A percentile compares a stretch with the other conserved stretches of the same genome.
Evolutionary conservation across 2,888 invertebrate genomes (phyloP).

Genomic region (Xanthorhoe designata): DNA sequence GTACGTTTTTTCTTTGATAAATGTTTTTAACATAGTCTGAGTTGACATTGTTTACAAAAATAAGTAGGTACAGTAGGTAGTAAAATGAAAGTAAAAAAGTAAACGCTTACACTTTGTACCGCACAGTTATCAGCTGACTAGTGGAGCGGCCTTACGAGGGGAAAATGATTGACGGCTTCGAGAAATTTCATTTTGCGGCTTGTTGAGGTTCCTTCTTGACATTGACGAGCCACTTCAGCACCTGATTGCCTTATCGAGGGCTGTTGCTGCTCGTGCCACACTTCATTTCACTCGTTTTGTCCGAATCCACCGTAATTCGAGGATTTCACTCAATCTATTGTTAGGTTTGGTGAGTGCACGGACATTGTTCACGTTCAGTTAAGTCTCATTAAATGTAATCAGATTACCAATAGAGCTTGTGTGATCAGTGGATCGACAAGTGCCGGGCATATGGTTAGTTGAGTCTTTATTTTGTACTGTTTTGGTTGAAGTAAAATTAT

Average conservation of each 20-base stretch:
- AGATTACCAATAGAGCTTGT: slow-evolving; percentile 29
- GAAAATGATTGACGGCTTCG: slow-evolving; percentile 83
- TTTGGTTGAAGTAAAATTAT: slow-evolving; percentile 40
- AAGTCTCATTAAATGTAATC: slow-evolving; percentile 32
- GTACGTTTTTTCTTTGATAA: no score
- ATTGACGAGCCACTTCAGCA: slow-evolving; percentile 58
- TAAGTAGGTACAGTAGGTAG: no score
- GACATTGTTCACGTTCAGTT: slow-evolving; percentile 34
- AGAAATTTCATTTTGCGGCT: slow-evolving; percentile 85
- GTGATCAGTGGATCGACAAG: slow-evolving; percentile 30
- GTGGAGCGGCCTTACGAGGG: slow-evolving; percentile 65
- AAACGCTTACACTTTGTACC: slow-evolving; percentile 44
- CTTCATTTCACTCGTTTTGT: slow-evolving; percentile 76
- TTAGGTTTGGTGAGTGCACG: slow-evolving; percentile 37
- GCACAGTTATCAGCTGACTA: slow-evolving; percentile 54
- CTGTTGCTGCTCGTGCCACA: slow-evolving; percentile 70
- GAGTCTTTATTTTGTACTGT: slow-evolving; percentile 8
- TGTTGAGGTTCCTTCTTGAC: slow-evolving; percentile 74
- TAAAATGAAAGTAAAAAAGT: slow-evolving; percentile 15
- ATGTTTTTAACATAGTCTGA: no score
- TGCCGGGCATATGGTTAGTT: slow-evolving; percentile 25
- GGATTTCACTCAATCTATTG: slow-evolving; percentile 50
- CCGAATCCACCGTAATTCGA: slow-evolving; percentile 60
- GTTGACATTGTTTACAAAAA: no score
- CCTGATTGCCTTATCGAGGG: slow-evolving; percentile 71